A percentile compares a stretch with the other conserved stretches of the same genome.
These are phyloP conservation scores for Pantherophis alleghaniensis DNA, from an alignment of 2,797 vertebrate species.

Conservation along the genomic window DNA sequence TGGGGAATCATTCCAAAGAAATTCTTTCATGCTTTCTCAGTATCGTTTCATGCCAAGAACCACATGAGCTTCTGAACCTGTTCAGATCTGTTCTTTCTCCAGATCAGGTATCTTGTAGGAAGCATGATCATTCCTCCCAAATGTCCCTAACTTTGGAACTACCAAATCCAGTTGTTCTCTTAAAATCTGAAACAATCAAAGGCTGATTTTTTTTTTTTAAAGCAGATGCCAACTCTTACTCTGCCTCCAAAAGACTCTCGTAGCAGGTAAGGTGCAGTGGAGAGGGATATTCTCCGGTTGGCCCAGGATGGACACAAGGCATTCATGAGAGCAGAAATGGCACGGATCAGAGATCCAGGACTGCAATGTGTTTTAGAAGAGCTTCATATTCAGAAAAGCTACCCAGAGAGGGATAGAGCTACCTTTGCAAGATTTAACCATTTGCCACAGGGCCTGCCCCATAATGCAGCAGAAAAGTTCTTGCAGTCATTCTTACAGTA, in stretches of 20 bases:
- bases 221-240: neutral
- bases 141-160: neutral
- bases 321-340: neutral
- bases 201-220: too few species aligned
- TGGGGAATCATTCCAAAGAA: neutral
- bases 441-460: neutral
- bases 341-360: neutral
- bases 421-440: neutral
- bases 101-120: neutral
- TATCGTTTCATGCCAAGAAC: neutral
- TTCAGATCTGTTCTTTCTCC: neutral
- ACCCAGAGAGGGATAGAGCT: neutral
- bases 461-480: conserved; percentile 8
- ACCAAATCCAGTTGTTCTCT: neutral
- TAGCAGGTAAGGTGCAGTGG: neutral
- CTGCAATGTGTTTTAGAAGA: neutral
- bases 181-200: neutral
- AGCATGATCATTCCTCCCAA: neutral
- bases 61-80: neutral
- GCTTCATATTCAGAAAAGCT: neutral
- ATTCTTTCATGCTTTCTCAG: neutral
- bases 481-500: neutral
- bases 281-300: neutral
- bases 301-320: too few species aligned
- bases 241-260: neutral